Evolutionary conservation across 1,140 invertebrate genomes (phyloP).

Genomic region (Trissolcus basalis): DNA sequence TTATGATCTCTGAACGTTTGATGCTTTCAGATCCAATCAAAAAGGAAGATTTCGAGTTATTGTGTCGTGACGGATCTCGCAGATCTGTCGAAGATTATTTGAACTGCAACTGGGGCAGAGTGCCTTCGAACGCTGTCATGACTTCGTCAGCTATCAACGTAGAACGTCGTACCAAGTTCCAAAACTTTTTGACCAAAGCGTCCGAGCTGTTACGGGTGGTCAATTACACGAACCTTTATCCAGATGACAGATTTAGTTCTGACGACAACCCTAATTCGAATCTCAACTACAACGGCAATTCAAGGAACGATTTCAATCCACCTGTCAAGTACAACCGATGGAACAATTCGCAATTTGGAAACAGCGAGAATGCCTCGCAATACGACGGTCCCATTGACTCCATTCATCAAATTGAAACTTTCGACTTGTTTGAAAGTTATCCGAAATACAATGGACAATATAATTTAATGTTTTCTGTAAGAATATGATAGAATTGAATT

Average conservation of each 20-base stretch:
- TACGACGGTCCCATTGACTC: slow-evolving; percentile 26
- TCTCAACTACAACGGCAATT: slow-evolving; percentile 25
- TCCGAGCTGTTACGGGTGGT: slow-evolving; percentile 72
- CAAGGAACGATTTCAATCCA: slow-evolving; percentile 32
- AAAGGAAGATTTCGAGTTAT: slow-evolving; percentile 87
- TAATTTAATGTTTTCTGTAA: slow-evolving; percentile 84
- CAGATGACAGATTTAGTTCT: slow-evolving; percentile 7
- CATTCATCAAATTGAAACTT: slow-evolving; percentile 76
- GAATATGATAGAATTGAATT: slow-evolving; percentile 35
- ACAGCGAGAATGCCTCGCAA: background rate
- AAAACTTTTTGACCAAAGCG: slow-evolving; percentile 78
- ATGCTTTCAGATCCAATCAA: slow-evolving; percentile 45
- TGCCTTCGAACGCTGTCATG: slow-evolving; percentile 91
- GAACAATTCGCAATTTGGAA: slow-evolving; percentile 35
- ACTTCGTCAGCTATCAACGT: slow-evolving; percentile 86
- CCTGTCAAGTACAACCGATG: slow-evolving; percentile 41
- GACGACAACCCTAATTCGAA: slow-evolving; percentile 1
- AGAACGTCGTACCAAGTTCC: slow-evolving; percentile 78
- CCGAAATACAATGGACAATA: slow-evolving; percentile 80
- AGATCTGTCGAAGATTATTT: slow-evolving; percentile 83
- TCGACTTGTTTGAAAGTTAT: slow-evolving; percentile 83
- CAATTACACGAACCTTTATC: slow-evolving; percentile 31
- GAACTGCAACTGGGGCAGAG: slow-evolving; percentile 90
- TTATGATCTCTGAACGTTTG: slow-evolving; percentile 14
- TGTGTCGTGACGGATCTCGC: slow-evolving; percentile 90